phyloP scores from a whole-genome alignment of 2,113 vertebrate species.

The Gopherus evgoodei region DNA sequence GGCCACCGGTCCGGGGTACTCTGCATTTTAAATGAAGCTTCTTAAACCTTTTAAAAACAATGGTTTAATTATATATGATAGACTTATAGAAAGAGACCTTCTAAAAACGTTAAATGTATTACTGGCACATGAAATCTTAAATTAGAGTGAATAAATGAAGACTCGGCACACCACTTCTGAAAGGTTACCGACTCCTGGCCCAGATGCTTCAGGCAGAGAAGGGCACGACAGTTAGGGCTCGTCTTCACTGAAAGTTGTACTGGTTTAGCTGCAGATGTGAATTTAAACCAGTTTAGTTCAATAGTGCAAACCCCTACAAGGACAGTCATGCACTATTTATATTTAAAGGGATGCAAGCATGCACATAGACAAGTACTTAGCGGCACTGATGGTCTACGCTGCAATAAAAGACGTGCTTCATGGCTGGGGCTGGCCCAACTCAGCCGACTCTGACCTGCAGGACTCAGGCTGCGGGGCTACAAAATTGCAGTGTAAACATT shows the following conservation, averaged over 20 bases:
- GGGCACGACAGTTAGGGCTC: accelerated
- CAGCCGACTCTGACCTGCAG: not conserved
- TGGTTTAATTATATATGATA: no score
- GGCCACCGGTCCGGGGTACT: no score
- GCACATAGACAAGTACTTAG: not conserved
- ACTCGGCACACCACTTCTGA: no score
- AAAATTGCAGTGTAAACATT: not conserved
- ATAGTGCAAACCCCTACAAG: not conserved
- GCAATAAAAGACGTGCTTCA: no score
- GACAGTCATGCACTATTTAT: not conserved
- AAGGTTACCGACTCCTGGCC: not conserved
- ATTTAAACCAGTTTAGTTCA: not conserved
- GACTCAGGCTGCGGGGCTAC: not conserved
- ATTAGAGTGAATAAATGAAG: no score
- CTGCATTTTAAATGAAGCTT: no score
- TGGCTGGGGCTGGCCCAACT: not conserved
- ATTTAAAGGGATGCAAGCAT: not conserved
- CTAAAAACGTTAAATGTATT: no score
- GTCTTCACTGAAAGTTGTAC: not conserved
- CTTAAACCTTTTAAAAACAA: no score
- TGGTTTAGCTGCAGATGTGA: not conserved
- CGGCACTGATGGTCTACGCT: not conserved
- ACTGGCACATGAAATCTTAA: no score
- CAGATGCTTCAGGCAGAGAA: not conserved
- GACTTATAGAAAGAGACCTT: no score